These are phyloP conservation scores for Dolichomitus sp. DNA, from an alignment of 2,888 invertebrate genomes.

Conservation along the genomic window DNA sequence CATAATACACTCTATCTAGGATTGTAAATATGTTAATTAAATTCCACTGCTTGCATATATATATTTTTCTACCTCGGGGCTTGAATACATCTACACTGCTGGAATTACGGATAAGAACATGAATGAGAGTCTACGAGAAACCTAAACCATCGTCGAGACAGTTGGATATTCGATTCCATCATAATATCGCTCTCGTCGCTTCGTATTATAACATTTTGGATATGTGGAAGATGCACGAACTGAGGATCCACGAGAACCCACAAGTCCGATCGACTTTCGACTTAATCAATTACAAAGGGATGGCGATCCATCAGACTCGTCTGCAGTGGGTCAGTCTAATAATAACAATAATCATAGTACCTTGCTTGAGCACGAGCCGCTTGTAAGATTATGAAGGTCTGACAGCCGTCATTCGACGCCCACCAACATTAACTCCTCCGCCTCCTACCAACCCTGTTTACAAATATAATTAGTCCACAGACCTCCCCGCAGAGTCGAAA, in stretches of 20 bases:
- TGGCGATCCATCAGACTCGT: constrained; percentile 66
- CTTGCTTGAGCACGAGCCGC: constrained; percentile 3
- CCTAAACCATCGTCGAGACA: constrained; percentile 17
- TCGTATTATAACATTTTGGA: constrained; percentile 12
- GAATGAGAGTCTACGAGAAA: constrained; percentile 43
- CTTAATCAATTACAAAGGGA: constrained; percentile 68
- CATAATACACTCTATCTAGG: constrained; percentile 21
- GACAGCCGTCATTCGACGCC: constrained; percentile 56
- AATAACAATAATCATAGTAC: constrained; percentile 34
- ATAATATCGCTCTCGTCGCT: constrained; percentile 23
- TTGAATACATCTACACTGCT: constrained; percentile 10
- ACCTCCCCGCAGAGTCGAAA: background rate
- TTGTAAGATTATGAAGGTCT: constrained; percentile 38
- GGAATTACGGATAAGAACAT: constrained; percentile 22
- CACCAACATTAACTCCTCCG: constrained; percentile 55
- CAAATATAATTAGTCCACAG: constrained; percentile 61
- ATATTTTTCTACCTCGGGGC: constrained; percentile 20
- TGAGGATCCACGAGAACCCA: constrained; percentile 32
- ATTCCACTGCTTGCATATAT: constrained; percentile 43
- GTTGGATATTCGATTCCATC: constrained; percentile 46
- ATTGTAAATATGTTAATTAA: constrained; percentile 64
- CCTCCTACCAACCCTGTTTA: constrained; percentile 53
- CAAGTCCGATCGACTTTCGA: constrained; percentile 49
- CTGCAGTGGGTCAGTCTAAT: constrained; percentile 8
- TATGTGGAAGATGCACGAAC: constrained; percentile 14